Evolutionary conservation across 2,888 invertebrate species (phyloP), one percentile per base, ranked within the genome.

Genomic region (Tinea pellionella): DNA sequence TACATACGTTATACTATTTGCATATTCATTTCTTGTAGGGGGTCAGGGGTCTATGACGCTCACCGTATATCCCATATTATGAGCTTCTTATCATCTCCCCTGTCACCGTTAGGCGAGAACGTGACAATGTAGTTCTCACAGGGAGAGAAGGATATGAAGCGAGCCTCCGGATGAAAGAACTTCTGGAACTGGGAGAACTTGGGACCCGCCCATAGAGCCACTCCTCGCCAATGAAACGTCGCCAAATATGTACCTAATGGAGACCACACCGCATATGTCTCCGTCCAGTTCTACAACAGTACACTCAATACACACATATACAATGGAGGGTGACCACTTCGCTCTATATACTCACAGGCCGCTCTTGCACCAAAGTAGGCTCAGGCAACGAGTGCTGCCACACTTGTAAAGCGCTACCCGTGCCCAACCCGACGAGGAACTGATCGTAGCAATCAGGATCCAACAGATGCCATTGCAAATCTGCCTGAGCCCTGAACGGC

Each of bases 391-490:
- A 92, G 78, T 99, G 98, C 72, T 94, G 93, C 93, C 95, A 97
- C 59, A 96, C 92, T 68, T 94, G 93, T 55, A 98, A 93, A 51
- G 91, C 92, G 0, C 91, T 91, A 0, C 94, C 93, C 59, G 93
- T 94, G 57, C 96, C 96, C 59, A 93, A 92, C 18, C 96, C 94
- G 13, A 98, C 94, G 69, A 95, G 92, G 81, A 94, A 99, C 78
- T 99, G 98, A 86, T 99, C 99, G 70, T 94, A 96, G 60, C 97
- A 96, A 85, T 99, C 98, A 0, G 95, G 94, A 72, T 99, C 97
- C 77, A 95, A 90, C 43, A 99, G 88, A 87, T 96, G 99, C 83
- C 93, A 94, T 76, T 96, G 95, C 62, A 99, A 87, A 86, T 99
- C 98, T 43, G 94, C 94, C 74, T 96, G 94, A 61, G 97, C 95